Evolutionary conservation across 2,113 vertebrate species (phyloP), one percentile per base, ranked within the genome.

Genomic region (Stegostoma tigrinum): DNA sequence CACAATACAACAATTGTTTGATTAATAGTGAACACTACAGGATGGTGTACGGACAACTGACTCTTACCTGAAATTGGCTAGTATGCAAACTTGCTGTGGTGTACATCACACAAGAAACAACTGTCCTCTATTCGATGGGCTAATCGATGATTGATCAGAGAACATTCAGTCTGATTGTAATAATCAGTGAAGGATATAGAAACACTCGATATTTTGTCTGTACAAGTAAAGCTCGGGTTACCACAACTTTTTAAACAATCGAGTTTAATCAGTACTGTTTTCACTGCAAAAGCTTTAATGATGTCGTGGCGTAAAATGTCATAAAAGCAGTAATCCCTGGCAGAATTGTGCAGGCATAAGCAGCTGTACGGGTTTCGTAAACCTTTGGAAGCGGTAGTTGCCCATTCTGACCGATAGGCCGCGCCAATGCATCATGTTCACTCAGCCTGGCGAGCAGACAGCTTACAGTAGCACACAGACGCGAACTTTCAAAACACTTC

Each of bases 401-500:
- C 67, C 30, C 5, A 95, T 52, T 95, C 68, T 95, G 2, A 70
- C 68, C 67, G 67, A 95, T 95, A 95, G 94, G 94, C 42, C 38
- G 45, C 94, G 67, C 94, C 68, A 52, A 72, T 95, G 94, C 52
- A 95, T 66, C 94, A 34, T 17, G 68, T 70, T 95, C 68, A 52
- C 42, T 45, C 64, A 75, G 89, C 10, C 61, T 19, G 87, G n/a
- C 72, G 67, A 12, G 67, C 14, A 45, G 67, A 48, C 66, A 67
- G 38, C 93, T 70, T 15, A 27, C 42, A 95, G 67, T 72, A 8
- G 30, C 91, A 67, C 86, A 89, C n/a, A 94, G 21, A 30, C 93
- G 75, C 94, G 4, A 95, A 95, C 94, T 95, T 72, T 95, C 68
- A 95, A 72, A 95, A 95, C 67, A 95, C 68, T 95, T 95, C 94